phyloP scores from a whole-genome alignment of 2,797 vertebrate genomes.

The Poeciliopsis paucimaculata region DNA sequence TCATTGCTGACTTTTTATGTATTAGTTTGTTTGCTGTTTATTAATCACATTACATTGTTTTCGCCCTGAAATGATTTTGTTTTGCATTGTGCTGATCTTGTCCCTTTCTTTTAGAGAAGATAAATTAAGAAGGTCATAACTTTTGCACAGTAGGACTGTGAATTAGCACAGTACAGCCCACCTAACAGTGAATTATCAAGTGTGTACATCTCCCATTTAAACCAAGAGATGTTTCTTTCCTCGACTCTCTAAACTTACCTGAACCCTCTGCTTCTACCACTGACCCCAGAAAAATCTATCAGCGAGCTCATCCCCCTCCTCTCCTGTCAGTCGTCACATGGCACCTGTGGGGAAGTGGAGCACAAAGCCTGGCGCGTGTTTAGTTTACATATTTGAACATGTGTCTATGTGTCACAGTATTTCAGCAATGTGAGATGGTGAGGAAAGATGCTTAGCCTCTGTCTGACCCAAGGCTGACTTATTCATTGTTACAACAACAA shows the following conservation, averaged over 20 bases:
- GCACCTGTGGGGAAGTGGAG: neutral
- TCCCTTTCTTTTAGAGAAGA: neutral
- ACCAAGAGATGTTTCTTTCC: neutral
- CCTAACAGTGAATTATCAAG: neutral
- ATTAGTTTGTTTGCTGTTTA: neutral
- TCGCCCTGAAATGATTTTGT: neutral
- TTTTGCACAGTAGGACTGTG: neutral
- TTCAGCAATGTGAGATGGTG: neutral
- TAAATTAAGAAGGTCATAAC: neutral
- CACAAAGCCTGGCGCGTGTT: neutral
- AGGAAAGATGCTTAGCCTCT: neutral
- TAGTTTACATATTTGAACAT: neutral
- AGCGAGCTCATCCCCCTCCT: neutral
- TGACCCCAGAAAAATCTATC: conserved; percentile 6
- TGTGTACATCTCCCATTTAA: neutral
- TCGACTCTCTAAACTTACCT: neutral
- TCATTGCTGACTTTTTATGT: neutral
- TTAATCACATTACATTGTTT: neutral
- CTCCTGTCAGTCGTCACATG: conserved; percentile 2
- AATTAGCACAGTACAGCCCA: neutral
- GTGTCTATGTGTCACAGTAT: conserved; percentile 20
- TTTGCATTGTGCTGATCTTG: neutral
- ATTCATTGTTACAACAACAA: neutral
- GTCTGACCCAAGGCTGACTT: neutral
- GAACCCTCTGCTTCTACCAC: neutral